Evolutionary conservation across 2,797 vertebrate genomes (phyloP).

Genomic region (Cirrhinus mrigala): DNA sequence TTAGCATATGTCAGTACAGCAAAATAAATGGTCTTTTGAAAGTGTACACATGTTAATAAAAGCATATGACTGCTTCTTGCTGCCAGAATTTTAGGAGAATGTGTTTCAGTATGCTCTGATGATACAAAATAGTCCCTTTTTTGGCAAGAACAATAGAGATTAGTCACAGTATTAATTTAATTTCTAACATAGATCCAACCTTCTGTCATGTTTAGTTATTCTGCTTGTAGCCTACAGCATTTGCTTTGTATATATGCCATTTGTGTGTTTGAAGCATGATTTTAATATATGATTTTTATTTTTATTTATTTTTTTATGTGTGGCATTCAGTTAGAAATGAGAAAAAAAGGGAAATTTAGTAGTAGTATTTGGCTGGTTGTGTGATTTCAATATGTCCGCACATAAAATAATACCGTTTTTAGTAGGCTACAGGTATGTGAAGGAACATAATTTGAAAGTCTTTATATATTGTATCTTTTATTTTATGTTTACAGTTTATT

Average conservation of each 20-base stretch:
- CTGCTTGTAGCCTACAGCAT: not conserved
- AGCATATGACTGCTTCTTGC: too few species aligned
- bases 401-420: not conserved
- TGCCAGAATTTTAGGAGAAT: conserved; percentile 33
- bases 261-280: not conserved
- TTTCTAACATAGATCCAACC: conserved; percentile 8
- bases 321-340: not conserved
- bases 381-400: not conserved
- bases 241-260: not conserved
- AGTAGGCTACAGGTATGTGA: not conserved
- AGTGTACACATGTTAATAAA: too few species aligned
- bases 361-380: not conserved
- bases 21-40: conserved; percentile 26
- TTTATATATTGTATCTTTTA: not conserved
- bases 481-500: not conserved
- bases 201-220: conserved; percentile 27
- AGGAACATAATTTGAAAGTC: not conserved
- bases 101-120: conserved; percentile 25
- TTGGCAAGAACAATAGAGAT: conserved; percentile 25
- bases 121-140: not conserved
- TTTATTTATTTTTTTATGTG: not conserved
- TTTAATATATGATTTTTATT: too few species aligned
- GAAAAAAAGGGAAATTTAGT: not conserved
- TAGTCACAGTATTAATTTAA: conserved; percentile 31
- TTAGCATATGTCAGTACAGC: conserved; percentile 6